Evolutionary conservation across 2,797 vertebrate species (phyloP).

Genomic region (Sus cebifrons): DNA sequence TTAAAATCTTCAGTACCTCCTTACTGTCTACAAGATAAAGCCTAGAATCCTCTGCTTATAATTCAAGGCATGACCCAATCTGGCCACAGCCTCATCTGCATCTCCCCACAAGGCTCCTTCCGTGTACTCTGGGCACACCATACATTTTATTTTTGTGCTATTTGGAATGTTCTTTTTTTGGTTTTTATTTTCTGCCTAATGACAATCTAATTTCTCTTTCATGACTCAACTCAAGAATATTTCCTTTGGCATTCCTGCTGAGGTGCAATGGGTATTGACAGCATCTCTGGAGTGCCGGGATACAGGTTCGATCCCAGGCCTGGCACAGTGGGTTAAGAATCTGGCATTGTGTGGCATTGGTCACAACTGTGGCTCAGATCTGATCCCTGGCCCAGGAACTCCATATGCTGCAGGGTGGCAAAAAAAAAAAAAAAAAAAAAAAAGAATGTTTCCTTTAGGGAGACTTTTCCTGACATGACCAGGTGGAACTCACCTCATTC

Average conservation of each 20-base stretch:
- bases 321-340: no score
- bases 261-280: no score
- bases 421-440: no score
- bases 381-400: no score
- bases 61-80: conserved; percentile 36
- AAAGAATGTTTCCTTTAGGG: conserved; percentile 10
- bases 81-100: conserved; percentile 42
- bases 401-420: no score
- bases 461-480: conserved; percentile 44
- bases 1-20: conserved; percentile 54
- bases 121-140: conserved; percentile 19
- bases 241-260: not conserved
- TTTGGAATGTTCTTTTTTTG: conserved; percentile 51
- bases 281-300: no score
- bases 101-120: not conserved
- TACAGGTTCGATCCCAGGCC: no score
- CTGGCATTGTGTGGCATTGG: no score
- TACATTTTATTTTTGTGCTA: conserved; percentile 61
- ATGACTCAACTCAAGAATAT: conserved; percentile 58
- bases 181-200: conserved; percentile 38
- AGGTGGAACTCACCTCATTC: conserved; percentile 52
- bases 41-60: conserved; percentile 52
- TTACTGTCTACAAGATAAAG: conserved; percentile 47
- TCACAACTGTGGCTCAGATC: no score
- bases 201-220: conserved; percentile 53